Evolutionary conservation across 1,140 invertebrate genomes (phyloP).

Genomic region (Asobara japonica): DNA sequence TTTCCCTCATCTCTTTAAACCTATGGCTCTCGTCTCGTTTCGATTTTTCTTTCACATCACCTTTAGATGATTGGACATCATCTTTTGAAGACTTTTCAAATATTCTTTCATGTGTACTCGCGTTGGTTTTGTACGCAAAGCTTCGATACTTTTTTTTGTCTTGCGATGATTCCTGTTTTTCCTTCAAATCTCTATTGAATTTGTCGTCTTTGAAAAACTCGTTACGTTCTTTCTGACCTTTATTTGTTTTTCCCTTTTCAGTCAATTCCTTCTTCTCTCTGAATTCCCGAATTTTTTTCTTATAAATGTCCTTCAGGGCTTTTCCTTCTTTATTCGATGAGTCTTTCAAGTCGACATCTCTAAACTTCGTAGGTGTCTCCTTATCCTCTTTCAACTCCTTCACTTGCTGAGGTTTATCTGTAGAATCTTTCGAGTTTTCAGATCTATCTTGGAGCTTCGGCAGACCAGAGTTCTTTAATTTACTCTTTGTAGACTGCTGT

Average conservation of each 20-base stretch:
- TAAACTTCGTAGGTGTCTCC: constrained; percentile 47
- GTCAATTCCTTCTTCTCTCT: constrained; percentile 64
- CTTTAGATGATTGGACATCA: constrained; percentile 36
- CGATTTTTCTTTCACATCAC: constrained; percentile 40
- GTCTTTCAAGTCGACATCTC: constrained; percentile 40
- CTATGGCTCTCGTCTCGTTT: constrained; percentile 36
- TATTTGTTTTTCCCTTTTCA: constrained; percentile 61
- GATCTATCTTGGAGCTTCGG: constrained; percentile 34
- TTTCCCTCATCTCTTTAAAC: constrained; percentile 39
- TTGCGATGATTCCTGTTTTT: constrained; percentile 49
- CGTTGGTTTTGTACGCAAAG: constrained; percentile 31
- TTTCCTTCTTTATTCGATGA: constrained; percentile 50
- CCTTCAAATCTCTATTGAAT: constrained; percentile 25
- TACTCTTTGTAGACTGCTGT: constrained; percentile 47
- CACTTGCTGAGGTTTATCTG: background rate
- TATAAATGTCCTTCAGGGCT: constrained; percentile 64
- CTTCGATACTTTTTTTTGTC: constrained; percentile 54
- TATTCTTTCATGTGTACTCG: constrained; percentile 26
- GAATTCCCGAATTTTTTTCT: constrained; percentile 63
- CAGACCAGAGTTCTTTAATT: constrained; percentile 50
- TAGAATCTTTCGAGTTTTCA: constrained; percentile 18
- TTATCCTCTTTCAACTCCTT: constrained; percentile 38
- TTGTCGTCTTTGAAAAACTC: constrained; percentile 40
- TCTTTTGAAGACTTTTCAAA: constrained; percentile 30
- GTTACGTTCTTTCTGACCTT: constrained; percentile 48